These are phyloP conservation scores for Urocyon cinereoargenteus DNA, from an alignment of 2,797 vertebrate genomes.

Conservation along the genomic window DNA sequence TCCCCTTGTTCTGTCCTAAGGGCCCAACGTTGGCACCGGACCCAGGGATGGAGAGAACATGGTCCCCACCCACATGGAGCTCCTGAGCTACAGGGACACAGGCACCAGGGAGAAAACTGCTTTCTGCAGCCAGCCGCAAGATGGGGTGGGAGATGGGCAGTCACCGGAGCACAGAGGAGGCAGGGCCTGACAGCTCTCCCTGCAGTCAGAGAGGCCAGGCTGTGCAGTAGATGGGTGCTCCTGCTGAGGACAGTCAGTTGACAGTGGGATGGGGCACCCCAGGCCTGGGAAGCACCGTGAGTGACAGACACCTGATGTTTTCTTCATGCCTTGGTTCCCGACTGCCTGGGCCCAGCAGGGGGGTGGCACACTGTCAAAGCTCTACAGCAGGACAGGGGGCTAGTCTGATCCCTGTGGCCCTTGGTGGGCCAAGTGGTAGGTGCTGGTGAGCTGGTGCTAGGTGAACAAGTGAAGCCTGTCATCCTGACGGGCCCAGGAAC, in stretches of 20 bases:
- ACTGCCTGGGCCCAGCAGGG: not conserved
- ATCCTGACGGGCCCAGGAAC: no score
- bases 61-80: not conserved
- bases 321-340: not conserved
- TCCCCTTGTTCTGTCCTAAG: not conserved
- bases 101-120: not conserved
- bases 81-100: not conserved
- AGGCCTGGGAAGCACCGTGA: not conserved
- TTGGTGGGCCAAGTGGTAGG: fast-evolving
- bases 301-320: not conserved
- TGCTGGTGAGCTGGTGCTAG: not conserved
- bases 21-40: not conserved
- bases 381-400: not conserved
- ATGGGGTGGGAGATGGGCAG: not conserved
- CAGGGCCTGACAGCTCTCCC: not conserved
- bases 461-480: not conserved
- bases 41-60: not conserved
- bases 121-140: not conserved
- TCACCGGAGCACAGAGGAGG: not conserved
- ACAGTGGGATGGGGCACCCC: not conserved
- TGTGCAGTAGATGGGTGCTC: fast-evolving
- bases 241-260: no score
- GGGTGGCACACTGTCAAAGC: not conserved
- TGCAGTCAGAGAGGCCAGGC: not conserved
- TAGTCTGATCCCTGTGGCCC: not conserved